These are phyloP conservation scores for Polypedilum vanderplanki DNA, from an alignment of 1,140 invertebrate genomes.

Conservation along the genomic window DNA sequence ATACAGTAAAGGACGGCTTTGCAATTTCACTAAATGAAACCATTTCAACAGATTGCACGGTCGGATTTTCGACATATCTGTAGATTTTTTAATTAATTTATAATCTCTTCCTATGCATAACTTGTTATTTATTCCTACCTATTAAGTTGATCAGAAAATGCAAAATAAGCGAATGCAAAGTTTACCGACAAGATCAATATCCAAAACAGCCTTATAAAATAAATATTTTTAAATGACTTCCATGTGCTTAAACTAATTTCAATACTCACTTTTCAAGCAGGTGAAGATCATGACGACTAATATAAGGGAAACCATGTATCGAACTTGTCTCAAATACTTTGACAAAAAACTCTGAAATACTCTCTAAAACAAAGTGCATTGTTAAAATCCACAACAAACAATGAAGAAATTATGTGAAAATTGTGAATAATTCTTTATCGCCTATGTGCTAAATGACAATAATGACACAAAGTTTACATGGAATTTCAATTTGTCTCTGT, in stretches of 20 bases:
- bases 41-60: neutral
- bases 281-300: neutral
- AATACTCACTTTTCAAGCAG: neutral
- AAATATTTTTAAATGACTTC: neutral
- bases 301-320: neutral
- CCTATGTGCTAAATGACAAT: no score
- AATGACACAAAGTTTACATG: no score
- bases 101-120: neutral
- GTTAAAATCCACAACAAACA: neutral
- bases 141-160: conserved; percentile 1
- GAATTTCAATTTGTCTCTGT: no score
- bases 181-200: neutral
- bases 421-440: no score
- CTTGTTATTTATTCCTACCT: neutral
- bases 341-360: neutral
- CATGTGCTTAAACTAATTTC: neutral
- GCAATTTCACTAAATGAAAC: neutral
- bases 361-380: neutral
- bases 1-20: neutral
- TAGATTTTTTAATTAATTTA: neutral
- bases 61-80: conserved; percentile 6
- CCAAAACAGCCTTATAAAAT: conserved; percentile 14
- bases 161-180: neutral
- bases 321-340: neutral
- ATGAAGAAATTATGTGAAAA: neutral